Evolutionary conservation across 2,888 invertebrate genomes (phyloP).

Genomic region (Philereme transversata): DNA sequence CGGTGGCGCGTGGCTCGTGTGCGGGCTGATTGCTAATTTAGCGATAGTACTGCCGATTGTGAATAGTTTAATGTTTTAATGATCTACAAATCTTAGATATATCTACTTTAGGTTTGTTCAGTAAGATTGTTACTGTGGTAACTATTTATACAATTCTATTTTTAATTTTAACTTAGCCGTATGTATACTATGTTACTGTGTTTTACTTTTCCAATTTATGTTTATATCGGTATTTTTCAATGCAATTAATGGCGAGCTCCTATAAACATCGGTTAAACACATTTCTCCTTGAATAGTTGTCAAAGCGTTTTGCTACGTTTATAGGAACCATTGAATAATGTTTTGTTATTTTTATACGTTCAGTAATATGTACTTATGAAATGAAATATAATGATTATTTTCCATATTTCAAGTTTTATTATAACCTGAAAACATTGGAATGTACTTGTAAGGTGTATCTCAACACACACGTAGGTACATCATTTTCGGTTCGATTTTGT

Average conservation of each 20-base stretch:
- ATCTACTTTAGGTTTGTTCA: background rate
- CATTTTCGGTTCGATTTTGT: too few relatives aligned
- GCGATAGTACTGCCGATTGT: too few relatives aligned
- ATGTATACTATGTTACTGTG: constrained; percentile 16
- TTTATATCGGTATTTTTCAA: too few relatives aligned
- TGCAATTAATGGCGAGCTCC: too few relatives aligned
- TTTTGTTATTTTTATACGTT: constrained; percentile 69
- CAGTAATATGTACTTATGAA: constrained; percentile 72
- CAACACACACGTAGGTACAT: too few relatives aligned
- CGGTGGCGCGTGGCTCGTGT: too few relatives aligned
- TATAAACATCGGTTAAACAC: too few relatives aligned
- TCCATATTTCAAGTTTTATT: constrained; percentile 53
- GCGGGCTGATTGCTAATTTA: too few relatives aligned
- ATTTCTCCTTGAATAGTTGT: too few relatives aligned
- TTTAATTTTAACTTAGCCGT: constrained; percentile 33
- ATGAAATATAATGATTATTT: constrained; percentile 76
- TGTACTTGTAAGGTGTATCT: background rate
- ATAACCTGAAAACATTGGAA: background rate
- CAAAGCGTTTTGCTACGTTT: too few relatives aligned
- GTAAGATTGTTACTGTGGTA: constrained; percentile 40
- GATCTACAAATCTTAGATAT: constrained; percentile 1
- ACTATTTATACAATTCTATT: constrained; percentile 40
- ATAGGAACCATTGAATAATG: constrained; percentile 3
- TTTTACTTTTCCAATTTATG: constrained; percentile 17
- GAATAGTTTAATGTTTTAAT: too few relatives aligned